Percentiles rank a stretch among this genome's conserved stretches.
Evolutionary conservation across 1,140 invertebrate species (phyloP).

Genomic region (Metaphire vulgaris): DNA sequence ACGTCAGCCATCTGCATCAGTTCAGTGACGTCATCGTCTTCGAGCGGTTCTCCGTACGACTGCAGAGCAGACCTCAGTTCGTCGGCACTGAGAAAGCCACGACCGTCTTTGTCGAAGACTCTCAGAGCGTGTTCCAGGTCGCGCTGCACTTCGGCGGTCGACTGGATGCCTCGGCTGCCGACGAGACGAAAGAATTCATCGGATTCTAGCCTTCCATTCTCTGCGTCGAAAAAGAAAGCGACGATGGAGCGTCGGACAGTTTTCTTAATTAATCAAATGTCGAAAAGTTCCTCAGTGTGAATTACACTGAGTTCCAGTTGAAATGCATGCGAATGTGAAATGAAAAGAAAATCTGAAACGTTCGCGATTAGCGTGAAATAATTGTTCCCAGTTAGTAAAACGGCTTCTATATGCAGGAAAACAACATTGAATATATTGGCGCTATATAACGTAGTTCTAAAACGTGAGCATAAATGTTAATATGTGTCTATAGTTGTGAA

Average conservation of each 20-base stretch:
- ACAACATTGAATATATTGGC: not conserved
- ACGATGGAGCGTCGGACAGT: not conserved
- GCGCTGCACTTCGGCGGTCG: slow-evolving; percentile 21
- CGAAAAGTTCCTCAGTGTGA: not conserved
- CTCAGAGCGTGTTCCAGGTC: slow-evolving; percentile 99
- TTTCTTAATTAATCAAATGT: not conserved
- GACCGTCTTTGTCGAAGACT: slow-evolving; percentile 98
- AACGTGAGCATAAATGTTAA: not conserved
- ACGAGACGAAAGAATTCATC: slow-evolving; percentile 26
- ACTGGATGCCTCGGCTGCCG: slow-evolving; percentile 14
- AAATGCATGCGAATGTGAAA: not conserved
- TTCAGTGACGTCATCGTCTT: slow-evolving; percentile 26
- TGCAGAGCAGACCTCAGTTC: not conserved
- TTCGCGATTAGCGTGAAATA: not conserved
- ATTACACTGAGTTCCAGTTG: not conserved
- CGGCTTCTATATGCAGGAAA: not conserved
- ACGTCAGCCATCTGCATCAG: slow-evolving; percentile 25
- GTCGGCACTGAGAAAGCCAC: slow-evolving; percentile 60
- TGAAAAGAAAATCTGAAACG: not conserved
- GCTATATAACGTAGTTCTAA: no score
- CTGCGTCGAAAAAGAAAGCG: not conserved
- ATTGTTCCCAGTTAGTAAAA: not conserved
- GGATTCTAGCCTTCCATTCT: slow-evolving; percentile 16
- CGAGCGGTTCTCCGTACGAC: slow-evolving; percentile 22
- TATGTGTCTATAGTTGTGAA: not conserved